phyloP scores from a whole-genome alignment of 2,113 vertebrate genomes.

The Bubo blakistoni region DNA sequence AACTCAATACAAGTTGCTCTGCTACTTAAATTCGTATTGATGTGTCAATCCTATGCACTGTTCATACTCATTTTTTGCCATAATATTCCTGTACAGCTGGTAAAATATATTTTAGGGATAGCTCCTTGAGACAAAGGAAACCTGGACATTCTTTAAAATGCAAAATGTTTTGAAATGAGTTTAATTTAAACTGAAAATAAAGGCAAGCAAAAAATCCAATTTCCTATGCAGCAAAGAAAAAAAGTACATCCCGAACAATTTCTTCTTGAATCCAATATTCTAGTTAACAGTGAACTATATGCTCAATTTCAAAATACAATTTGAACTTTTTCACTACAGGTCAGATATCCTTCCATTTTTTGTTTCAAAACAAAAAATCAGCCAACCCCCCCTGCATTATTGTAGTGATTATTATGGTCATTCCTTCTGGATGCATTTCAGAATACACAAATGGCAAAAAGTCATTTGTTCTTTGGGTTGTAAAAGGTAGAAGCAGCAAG shows the following conservation, averaged over 20 bases:
- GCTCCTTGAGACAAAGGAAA: neutral
- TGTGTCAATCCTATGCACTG: neutral
- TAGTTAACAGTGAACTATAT: neutral
- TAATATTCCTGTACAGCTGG: neutral
- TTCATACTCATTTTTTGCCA: neutral
- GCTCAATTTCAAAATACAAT: neutral
- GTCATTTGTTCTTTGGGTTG: neutral
- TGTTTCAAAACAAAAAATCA: neutral
- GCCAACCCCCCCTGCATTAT: fast-evolving
- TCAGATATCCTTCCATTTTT: neutral
- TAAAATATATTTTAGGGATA: neutral
- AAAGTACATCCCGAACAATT: neutral
- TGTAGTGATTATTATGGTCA: neutral
- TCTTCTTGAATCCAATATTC: neutral
- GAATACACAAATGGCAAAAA: neutral
- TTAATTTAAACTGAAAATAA: neutral
- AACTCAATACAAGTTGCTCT: neutral
- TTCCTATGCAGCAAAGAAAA: neutral
- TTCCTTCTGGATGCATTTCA: neutral
- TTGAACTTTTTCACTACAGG: neutral
- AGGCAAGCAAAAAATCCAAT: neutral
- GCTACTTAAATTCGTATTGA: constrained; percentile 5
- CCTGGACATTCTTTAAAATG: neutral
- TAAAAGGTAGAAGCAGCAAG: neutral
- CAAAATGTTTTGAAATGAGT: neutral